Evolutionary conservation across 2,888 invertebrate genomes (phyloP).

Genomic region (Cantharis rustica): DNA sequence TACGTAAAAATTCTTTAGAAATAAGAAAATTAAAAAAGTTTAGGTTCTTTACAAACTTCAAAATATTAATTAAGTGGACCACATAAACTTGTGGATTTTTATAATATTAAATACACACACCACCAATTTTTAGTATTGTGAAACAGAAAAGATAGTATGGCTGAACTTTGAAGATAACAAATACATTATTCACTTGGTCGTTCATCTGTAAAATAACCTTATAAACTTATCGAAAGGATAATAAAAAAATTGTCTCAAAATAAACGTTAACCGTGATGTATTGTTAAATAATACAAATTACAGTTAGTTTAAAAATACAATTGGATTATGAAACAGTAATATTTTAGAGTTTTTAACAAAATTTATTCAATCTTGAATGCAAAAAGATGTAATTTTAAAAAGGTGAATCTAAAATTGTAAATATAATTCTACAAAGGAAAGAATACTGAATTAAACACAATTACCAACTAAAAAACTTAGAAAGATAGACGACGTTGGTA

Average conservation of each 20-base stretch:
- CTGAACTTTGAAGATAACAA: conserved; percentile 44
- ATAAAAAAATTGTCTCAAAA: background rate
- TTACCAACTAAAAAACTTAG: background rate
- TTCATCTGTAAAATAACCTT: conserved; percentile 43
- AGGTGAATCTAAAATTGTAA: background rate
- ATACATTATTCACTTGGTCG: conserved; percentile 41
- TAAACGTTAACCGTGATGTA: background rate
- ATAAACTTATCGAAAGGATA: background rate
- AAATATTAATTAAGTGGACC: background rate
- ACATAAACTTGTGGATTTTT: background rate
- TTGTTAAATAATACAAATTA: background rate
- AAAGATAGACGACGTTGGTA: background rate
- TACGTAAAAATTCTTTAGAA: too few relatives aligned
- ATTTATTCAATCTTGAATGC: background rate
- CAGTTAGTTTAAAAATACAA: background rate
- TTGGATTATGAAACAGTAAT: background rate
- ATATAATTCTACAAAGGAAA: background rate
- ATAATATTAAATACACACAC: background rate
- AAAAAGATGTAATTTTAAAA: background rate
- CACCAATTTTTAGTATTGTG: background rate
- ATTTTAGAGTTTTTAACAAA: background rate
- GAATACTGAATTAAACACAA: background rate
- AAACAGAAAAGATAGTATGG: background rate
- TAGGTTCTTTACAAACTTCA: background rate
- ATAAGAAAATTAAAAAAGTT: background rate